Evolutionary conservation across 2,888 invertebrate genomes (phyloP), one percentile per base, ranked within the genome.

Genomic region (Mantis religiosa): DNA sequence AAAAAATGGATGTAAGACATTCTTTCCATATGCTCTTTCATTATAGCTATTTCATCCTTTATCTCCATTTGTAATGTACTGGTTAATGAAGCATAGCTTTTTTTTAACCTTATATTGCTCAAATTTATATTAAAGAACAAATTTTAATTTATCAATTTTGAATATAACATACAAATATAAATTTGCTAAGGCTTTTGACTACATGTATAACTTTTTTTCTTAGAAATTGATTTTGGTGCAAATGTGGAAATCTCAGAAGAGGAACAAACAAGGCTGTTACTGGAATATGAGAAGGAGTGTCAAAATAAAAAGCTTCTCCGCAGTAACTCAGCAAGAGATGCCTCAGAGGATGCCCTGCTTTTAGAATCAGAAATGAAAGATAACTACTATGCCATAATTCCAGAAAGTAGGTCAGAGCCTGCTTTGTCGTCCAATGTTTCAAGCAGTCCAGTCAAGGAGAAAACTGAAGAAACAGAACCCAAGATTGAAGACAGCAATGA

Each of bases 191-290:
- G 30, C 3, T 83, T 84, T 89, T 28, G 28, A 41, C 27, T 83
- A 84, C 34, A 85, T 20, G 28, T 27, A 41, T n/a, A 91, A 92
- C 93, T n/a, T 94, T 91, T 71, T 6, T 20, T 71, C 25, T 20
- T 93, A 95, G 95, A 95, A 83, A 89, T 90, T 93, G 95, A 96
- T 92, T 95, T 96, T 93, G 94, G 95, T 83, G 93, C 94, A 91
- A 95, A 95, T 92, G 94, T 96, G 89, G 96, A 96, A 93, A 93
- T 96, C 88, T 95, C 96, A 7, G 96, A 96, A 93, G 96, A 96
- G 93, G 95, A 96, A 91, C 96, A 96, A 92, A 96, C 94, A 7
- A 93, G 95, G 91, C 93, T 96, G 88, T 93, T 96, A 91, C 95
- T 95, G 91, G 95, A 96, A 92, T 96, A 96, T 92, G 96, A 96